Evolutionary conservation across 2,113 vertebrate genomes (phyloP), one percentile per base, ranked within the genome.

Genomic region (Aphyosemion australe): DNA sequence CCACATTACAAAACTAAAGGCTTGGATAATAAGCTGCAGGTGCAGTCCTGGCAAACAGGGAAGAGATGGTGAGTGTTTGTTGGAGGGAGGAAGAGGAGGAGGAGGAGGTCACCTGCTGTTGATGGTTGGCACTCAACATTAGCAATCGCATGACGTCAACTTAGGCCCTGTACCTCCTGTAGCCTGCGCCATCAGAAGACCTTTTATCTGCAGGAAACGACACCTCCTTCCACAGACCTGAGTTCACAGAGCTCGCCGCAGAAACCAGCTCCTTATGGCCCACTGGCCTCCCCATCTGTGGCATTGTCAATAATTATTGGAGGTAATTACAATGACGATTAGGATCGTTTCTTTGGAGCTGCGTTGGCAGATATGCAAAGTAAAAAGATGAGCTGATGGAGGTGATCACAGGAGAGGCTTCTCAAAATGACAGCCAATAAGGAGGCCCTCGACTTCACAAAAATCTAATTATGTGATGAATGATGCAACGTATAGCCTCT

Each of bases 11-110:
- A 89, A 89, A 83, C 84, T 78, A 87, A 84, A 88, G 89, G 79
- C 85, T 89, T 73, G 84, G 85, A 89, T 94, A 94, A 95, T 94
- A 92, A 94, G 93, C 91, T 92, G 89, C 95, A 96, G 94, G 94
- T 96, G 94, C 86, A 90, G 71, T 88, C 80, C 78, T 89, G 68
- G 82, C 76, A 89, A 83, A 78, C 64, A 74, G 85, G 56, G 84
- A 91, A 77, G 19, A 46, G 48, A 32, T 60, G 8, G 54, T 10
- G 65, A 21, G 79, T 78, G 60, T 72, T 69, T 79, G 64, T 65
- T 42, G 58, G 72, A 43, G 31, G 19, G 42, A 2, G 31, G 34
- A 5, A 39, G 31, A 9, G 80, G 13, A 46, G 19, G 16, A 32
- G 26, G 16, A 9, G 87, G 66, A 74, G 74, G 67, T 90, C 90